Conservation (phyloP, 2,797 vertebrate genomes). For the Sebastes matsubarae region DNA sequence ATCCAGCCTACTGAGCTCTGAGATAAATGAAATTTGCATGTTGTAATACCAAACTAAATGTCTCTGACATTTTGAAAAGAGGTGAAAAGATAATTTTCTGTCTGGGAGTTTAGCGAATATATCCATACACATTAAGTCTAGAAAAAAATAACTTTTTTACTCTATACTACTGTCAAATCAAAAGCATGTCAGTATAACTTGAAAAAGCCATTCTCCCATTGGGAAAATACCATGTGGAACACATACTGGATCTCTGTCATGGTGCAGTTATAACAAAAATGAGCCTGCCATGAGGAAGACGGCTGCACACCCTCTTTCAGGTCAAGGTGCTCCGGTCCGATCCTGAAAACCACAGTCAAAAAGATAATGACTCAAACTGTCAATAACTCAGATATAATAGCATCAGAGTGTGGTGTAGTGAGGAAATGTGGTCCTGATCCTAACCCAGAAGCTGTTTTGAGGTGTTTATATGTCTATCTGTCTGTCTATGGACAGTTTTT, state of each 20-base stretch:
- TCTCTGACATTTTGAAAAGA: background rate
- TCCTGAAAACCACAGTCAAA: background rate
- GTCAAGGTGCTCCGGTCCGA: background rate
- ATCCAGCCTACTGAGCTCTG: background rate
- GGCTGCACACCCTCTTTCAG: background rate
- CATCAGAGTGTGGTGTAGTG: background rate
- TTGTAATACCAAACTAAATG: constrained; percentile 5
- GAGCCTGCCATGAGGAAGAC: background rate
- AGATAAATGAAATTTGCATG: constrained; percentile 9
- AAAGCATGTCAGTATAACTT: background rate
- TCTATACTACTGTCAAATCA: background rate
- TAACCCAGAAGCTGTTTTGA: too few species aligned
- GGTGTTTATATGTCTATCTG: too few species aligned
- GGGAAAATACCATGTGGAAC: background rate
- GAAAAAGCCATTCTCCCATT: background rate
- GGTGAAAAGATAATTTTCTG: background rate
- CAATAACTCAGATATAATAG: background rate
- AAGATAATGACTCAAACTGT: background rate
- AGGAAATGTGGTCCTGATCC: too few species aligned
- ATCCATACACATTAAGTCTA: background rate
- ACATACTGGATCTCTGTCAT: background rate
- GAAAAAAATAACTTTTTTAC: background rate
- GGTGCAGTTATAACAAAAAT: background rate
- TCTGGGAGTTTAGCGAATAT: background rate
- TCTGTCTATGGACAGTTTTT: too few species aligned